A percentile compares a stretch with the other conserved stretches of the same genome.
Evolutionary conservation across 2,113 vertebrate species (phyloP).

Genomic region (Alligator mississippiensis): DNA sequence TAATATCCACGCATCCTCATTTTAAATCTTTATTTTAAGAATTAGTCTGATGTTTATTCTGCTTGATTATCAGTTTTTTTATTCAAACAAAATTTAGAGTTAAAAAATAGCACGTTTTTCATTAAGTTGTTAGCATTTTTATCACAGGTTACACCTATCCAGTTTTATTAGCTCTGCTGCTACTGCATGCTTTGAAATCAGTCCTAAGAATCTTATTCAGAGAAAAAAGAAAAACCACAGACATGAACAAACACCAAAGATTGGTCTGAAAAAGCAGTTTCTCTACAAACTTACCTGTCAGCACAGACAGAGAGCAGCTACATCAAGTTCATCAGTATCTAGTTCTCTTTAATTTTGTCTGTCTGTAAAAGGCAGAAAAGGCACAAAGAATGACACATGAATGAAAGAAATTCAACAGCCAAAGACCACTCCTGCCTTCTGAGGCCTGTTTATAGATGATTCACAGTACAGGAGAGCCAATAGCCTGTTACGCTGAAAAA

Average conservation of each 20-base stretch:
- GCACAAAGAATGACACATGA: rapidly evolving
- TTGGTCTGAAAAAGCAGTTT: background rate
- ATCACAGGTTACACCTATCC: background rate
- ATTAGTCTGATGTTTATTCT: background rate
- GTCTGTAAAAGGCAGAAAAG: slow-evolving; percentile 9
- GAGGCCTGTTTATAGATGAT: rapidly evolving
- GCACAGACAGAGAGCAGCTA: background rate
- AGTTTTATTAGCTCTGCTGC: background rate
- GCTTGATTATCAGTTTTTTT: background rate
- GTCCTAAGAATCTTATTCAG: background rate
- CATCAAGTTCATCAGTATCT: background rate
- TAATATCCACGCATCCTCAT: background rate
- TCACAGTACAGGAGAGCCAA: rapidly evolving
- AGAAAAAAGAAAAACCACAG: background rate
- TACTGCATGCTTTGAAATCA: background rate
- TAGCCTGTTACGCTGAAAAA: background rate
- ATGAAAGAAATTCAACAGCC: background rate
- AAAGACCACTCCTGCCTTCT: background rate
- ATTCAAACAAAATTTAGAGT: background rate
- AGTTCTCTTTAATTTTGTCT: background rate
- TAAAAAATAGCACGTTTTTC: background rate
- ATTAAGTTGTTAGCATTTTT: background rate
- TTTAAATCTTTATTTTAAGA: background rate
- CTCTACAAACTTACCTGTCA: slow-evolving; percentile 18
- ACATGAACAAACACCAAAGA: background rate